Evolutionary conservation across 1,140 invertebrate genomes (phyloP).

Genomic region (Papilio xuthus): DNA sequence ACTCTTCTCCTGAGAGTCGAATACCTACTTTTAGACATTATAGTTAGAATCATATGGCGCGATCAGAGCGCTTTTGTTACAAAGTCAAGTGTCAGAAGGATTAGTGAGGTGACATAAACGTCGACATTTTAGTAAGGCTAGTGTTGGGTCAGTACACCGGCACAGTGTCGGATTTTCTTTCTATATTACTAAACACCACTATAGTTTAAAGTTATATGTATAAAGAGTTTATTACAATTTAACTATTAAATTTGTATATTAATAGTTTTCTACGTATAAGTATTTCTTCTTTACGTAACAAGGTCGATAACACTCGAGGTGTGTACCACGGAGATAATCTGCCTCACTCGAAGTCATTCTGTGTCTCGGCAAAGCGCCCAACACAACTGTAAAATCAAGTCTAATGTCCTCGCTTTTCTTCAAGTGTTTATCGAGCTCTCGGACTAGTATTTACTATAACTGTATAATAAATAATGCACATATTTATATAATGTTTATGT

Average conservation of each 20-base stretch:
- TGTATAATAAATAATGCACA: not conserved
- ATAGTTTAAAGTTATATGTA: no score
- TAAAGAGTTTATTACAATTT: not conserved
- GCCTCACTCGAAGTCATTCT: slow-evolving; percentile 7
- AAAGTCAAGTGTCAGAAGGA: no score
- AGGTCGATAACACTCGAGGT: slow-evolving; percentile 5
- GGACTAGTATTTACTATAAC: not conserved
- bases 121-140: no score
- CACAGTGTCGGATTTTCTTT: no score
- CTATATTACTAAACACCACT: no score
- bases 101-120: no score
- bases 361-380: slow-evolving; percentile 9
- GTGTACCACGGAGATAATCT: slow-evolving; percentile 10
- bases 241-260: not conserved
- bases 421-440: not conserved
- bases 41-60: no score
- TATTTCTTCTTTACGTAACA: not conserved
- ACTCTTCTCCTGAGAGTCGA: no score
- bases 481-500: no score
- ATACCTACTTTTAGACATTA: no score
- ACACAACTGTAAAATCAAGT: slow-evolving; percentile 17
- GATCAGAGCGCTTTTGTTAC: no score
- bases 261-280: not conserved
- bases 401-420: not conserved
- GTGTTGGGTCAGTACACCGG: no score